Evolutionary conservation across 1,140 invertebrate species (phyloP).

Genomic region (Bombus sibiricus): DNA sequence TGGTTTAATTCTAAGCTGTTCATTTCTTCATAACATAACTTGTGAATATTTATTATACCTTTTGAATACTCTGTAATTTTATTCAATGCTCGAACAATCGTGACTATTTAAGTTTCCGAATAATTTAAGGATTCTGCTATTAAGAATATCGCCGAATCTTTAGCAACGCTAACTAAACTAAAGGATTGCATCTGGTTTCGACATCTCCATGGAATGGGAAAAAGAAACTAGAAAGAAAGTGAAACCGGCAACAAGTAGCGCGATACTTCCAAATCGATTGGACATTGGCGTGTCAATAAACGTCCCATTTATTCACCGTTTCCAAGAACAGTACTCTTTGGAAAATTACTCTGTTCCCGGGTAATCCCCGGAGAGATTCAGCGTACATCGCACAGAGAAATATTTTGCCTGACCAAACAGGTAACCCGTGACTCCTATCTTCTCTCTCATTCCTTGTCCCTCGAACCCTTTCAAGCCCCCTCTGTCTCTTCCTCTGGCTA

Average conservation of each 20-base stretch:
- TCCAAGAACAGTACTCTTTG: constrained; percentile 52
- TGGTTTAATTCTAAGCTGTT: too few species aligned
- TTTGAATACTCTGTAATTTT: too few species aligned
- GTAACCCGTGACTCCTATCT: constrained; percentile 59
- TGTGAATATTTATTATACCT: too few species aligned
- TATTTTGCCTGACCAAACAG: constrained; percentile 74
- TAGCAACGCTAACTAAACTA: too few species aligned
- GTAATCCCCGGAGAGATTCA: constrained; percentile 60
- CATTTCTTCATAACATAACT: too few species aligned
- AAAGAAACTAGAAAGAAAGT: neutral
- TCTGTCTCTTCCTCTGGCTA: constrained; percentile 23
- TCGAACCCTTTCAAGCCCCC: constrained; percentile 44
- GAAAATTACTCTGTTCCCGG: constrained; percentile 46
- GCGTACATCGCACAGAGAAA: constrained; percentile 69
- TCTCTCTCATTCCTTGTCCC: constrained; percentile 53
- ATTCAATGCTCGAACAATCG: too few species aligned
- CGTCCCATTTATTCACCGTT: constrained; percentile 56
- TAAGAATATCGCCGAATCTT: too few species aligned
- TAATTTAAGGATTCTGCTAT: too few species aligned
- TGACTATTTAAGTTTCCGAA: too few species aligned
- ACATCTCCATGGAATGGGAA: too few species aligned
- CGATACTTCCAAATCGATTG: constrained; percentile 8
- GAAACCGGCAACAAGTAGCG: neutral
- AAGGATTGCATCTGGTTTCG: too few species aligned
- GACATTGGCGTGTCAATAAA: constrained; percentile 39